Conservation (phyloP, 2,888 invertebrate species). For the Diaphora mendica region DNA sequence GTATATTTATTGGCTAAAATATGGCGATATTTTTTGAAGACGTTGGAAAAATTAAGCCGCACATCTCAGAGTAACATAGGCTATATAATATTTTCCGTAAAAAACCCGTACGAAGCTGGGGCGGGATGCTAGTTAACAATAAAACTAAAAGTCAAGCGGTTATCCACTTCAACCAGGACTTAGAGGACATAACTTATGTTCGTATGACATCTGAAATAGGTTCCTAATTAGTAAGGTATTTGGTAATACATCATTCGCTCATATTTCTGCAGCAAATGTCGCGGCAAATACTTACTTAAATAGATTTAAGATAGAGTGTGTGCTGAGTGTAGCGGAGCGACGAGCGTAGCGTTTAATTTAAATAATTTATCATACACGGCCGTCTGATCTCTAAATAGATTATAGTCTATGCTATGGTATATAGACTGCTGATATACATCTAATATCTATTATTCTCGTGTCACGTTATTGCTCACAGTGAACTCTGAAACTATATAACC, state of each 20-base stretch:
- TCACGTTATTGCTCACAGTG: too few species aligned
- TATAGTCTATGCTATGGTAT: too few species aligned
- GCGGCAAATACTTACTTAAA: conserved; percentile 31
- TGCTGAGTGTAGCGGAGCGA: conserved; percentile 6
- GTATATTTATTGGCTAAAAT: too few species aligned
- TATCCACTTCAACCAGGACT: conserved; percentile 13
- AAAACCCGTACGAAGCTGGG: too few species aligned
- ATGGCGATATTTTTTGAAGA: too few species aligned
- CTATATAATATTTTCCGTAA: too few species aligned
- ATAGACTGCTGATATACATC: too few species aligned
- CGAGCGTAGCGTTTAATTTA: conserved; percentile 1
- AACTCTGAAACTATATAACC: too few species aligned
- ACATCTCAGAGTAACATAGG: too few species aligned
- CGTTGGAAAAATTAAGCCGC: too few species aligned
- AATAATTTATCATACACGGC: neutral
- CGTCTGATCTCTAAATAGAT: too few species aligned
- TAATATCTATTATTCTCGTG: too few species aligned
- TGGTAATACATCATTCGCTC: conserved; percentile 31
- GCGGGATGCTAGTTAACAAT: neutral
- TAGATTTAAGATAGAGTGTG: conserved; percentile 3
- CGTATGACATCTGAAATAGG: conserved; percentile 44
- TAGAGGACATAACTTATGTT: conserved; percentile 28
- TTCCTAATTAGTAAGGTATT: conserved; percentile 42
- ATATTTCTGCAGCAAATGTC: conserved; percentile 37
- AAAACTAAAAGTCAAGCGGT: neutral